A percentile compares a stretch with the other conserved stretches of the same genome.
Evolutionary conservation across 2,888 invertebrate species (phyloP).

Genomic region (Anagyrus pseudococci): DNA sequence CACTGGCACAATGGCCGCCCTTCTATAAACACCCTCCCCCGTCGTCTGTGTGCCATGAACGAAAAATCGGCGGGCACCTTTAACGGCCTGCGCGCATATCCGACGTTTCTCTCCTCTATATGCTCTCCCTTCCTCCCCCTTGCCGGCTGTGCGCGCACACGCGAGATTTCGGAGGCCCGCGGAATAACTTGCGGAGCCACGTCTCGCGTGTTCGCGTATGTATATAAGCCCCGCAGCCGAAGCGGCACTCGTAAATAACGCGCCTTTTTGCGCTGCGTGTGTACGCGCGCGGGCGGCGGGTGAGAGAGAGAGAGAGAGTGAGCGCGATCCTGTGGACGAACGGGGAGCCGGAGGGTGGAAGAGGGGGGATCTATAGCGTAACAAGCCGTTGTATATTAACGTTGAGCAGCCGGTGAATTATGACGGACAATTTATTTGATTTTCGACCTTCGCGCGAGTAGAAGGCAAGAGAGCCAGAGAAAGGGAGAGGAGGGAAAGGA

Average conservation of each 20-base stretch:
- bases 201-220: slow-evolving; percentile 31
- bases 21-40: too few species aligned
- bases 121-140: too few species aligned
- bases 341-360: background rate
- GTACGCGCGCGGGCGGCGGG: too few species aligned
- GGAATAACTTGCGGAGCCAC: too few species aligned
- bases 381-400: slow-evolving; percentile 30
- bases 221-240: slow-evolving; percentile 19
- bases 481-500: too few species aligned
- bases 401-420: slow-evolving; percentile 28
- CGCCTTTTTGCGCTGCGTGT: too few species aligned
- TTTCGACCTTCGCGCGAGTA: slow-evolving; percentile 26
- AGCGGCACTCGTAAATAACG: slow-evolving; percentile 32
- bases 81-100: background rate
- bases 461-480: too few species aligned
- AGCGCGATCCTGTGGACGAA: too few species aligned
- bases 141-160: background rate
- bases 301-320: too few species aligned
- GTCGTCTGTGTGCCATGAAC: too few species aligned
- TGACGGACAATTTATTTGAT: slow-evolving; percentile 33
- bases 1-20: background rate
- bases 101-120: too few species aligned
- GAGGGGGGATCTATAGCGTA: slow-evolving; percentile 23
- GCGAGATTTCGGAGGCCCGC: too few species aligned
- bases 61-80: background rate